Evolutionary conservation across 2,888 invertebrate species (phyloP).

Genomic region (Synanthedon tipuliformis): DNA sequence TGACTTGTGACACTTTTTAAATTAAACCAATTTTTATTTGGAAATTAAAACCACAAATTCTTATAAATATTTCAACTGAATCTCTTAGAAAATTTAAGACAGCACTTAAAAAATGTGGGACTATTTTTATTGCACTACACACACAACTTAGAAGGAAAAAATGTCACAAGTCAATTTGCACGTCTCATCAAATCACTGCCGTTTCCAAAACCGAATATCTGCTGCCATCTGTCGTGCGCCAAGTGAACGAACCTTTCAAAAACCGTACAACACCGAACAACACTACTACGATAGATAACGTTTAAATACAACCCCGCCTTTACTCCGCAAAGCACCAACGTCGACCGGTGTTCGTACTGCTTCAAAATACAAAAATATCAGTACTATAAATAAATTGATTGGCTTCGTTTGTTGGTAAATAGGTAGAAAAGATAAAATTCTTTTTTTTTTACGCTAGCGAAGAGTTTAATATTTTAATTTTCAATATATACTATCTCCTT

Average conservation of each 20-base stretch:
- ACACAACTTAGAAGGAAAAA: no score
- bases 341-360: constrained; percentile 57
- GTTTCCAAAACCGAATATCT: no score
- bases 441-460: neutral
- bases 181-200: no score
- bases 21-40: no score
- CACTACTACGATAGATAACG: constrained; percentile 3
- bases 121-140: no score
- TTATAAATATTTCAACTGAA: no score
- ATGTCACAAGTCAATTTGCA: no score
- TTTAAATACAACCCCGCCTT: neutral
- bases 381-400: neutral
- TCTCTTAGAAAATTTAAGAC: no score
- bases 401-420: neutral
- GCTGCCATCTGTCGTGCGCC: neutral
- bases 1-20: neutral
- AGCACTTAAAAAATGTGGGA: no score
- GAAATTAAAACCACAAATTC: no score
- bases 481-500: constrained; percentile 16
- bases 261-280: constrained; percentile 34
- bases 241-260: neutral
- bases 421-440: neutral
- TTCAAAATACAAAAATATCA: constrained; percentile 30
- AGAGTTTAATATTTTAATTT: constrained; percentile 5
- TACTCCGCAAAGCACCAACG: constrained; percentile 55